Evolutionary conservation across 2,797 vertebrate species (phyloP), one percentile per base, ranked within the genome.

Genomic region (Muraenolepis orangiensis): DNA sequence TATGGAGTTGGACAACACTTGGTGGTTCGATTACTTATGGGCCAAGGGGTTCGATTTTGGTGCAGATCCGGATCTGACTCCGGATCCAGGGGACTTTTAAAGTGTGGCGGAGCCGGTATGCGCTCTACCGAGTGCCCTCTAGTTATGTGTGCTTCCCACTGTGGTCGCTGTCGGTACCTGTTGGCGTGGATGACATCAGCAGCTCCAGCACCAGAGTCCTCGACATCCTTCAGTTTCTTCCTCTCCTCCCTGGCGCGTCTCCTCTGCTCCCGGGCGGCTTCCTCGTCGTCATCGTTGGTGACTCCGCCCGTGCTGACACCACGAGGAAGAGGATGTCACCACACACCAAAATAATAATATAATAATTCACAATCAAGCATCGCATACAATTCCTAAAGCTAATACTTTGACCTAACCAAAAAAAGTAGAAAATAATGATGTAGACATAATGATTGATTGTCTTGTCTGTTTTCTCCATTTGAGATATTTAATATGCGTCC

Each of bases 171-270:
- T 20, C 28, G 13, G 13, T 91, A 98, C 96, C 94, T 97, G 91
- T 96, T 95, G 13, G 92, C 92, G 80, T 91, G 77, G 80, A 94
- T 66, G 79, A 90, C 75, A 69, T 90, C 87, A 67, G 91, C 85
- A 26, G 71, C 86, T 86, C 8, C 57, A 26, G 23, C 10, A 36
- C 87, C 86, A 18, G 93, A 85, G 38, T 95, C 96, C 31, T 96
- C 96, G 1, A 34, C 13, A 4, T 96, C 92, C 81, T 84, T 95
- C 88, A 95, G 95, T 82, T 94, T 92, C 89, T 95, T 94, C 72
- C 96, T 94, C 79, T 98, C 97, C 85, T 97, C 96, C 1, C 97
- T 94, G 11, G 96, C 96, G 10, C 94, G 90, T 74, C 96, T 94
- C 72, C 96, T 95, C 61, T 86, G 92, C 83, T 99, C 97, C 18